phyloP scores from a whole-genome alignment of 2,797 vertebrate genomes.

The Chromobotia macracanthus region DNA sequence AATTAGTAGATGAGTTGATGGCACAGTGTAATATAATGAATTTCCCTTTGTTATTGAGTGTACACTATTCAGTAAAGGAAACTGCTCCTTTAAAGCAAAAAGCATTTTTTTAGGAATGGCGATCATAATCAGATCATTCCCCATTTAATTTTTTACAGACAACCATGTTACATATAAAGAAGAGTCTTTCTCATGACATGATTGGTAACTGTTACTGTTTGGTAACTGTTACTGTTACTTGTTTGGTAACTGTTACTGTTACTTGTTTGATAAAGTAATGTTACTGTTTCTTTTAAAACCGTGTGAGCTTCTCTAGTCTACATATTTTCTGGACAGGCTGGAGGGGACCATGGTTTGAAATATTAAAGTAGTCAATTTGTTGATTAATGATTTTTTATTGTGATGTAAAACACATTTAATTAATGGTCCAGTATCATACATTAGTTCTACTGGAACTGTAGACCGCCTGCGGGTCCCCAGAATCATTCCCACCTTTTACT shows the following conservation, averaged over 20 bases:
- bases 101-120: too few species aligned
- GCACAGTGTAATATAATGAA: not conserved
- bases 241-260: not conserved
- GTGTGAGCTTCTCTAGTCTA: not conserved
- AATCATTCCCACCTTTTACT: not conserved
- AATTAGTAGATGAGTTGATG: too few species aligned
- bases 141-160: too few species aligned
- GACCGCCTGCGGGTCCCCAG: not conserved
- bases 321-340: not conserved
- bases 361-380: constrained; percentile 9
- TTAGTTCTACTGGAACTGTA: not conserved
- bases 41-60: too few species aligned
- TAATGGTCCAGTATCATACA: not conserved
- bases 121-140: too few species aligned
- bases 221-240: not conserved
- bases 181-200: not conserved
- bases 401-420: constrained; percentile 7
- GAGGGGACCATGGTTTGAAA: not conserved
- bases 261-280: not conserved
- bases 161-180: not conserved
- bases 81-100: too few species aligned
- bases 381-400: constrained; percentile 10
- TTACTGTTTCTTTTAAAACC: not conserved
- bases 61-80: too few species aligned
- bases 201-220: too few species aligned